Evolutionary conservation across 2,888 invertebrate species (phyloP).

Genomic region (Phyllotreta cruciferae): DNA sequence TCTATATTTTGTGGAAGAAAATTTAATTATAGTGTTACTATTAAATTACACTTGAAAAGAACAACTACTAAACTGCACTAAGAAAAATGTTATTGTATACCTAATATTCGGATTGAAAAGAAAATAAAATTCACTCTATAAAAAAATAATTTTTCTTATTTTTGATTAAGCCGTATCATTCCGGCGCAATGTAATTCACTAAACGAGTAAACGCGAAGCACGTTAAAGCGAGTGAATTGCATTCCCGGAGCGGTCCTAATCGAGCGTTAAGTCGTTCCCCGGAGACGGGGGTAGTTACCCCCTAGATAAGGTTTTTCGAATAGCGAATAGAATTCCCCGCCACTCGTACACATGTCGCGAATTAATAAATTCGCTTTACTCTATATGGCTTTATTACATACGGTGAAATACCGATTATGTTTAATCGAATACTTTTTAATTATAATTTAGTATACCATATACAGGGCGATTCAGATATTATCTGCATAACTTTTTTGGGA

Average conservation of each 20-base stretch:
- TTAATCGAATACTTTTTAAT: neutral
- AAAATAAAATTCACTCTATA: too few relatives aligned
- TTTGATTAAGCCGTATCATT: too few relatives aligned
- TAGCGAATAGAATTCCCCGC: constrained; percentile 31
- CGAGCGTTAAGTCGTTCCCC: constrained; percentile 59
- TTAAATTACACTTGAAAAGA: too few relatives aligned
- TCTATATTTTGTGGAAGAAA: too few relatives aligned
- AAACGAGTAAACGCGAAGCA: constrained; percentile 55
- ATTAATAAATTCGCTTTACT: constrained; percentile 47
- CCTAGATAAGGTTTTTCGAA: constrained; percentile 28
- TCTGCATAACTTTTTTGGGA: too few relatives aligned
- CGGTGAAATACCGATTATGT: constrained; percentile 13
- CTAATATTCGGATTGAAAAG: too few relatives aligned
- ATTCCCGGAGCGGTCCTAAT: constrained; percentile 59
- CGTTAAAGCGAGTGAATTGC: constrained; percentile 58
- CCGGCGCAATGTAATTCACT: constrained; percentile 48
- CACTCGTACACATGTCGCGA: constrained; percentile 48
- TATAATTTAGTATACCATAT: neutral
- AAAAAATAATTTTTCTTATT: too few relatives aligned
- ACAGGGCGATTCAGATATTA: neutral
- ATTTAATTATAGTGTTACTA: too few relatives aligned
- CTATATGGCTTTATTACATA: constrained; percentile 11
- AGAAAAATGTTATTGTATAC: too few relatives aligned
- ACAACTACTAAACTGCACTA: too few relatives aligned
- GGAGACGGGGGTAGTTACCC: constrained; percentile 52